These are phyloP conservation scores for Polypterus bichir DNA, from an alignment of 2,113 vertebrate genomes.

Conservation along the genomic window DNA sequence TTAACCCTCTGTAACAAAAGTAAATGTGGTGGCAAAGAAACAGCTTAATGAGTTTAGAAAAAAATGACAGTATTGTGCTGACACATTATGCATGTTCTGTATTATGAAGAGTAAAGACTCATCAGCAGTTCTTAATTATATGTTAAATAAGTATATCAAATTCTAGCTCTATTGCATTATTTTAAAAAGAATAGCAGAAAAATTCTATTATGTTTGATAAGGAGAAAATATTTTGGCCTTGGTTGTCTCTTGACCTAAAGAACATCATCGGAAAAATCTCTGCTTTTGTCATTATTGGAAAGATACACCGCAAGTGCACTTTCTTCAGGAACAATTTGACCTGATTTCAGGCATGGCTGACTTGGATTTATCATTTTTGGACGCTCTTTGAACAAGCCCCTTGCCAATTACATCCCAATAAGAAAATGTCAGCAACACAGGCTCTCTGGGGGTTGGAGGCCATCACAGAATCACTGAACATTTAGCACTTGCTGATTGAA, in stretches of 20 bases:
- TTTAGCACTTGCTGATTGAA: slow-evolving; percentile 39
- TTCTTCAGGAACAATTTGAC: slow-evolving; percentile 36
- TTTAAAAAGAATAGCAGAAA: too few species aligned
- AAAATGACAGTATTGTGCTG: too few species aligned
- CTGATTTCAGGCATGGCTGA: slow-evolving; percentile 29
- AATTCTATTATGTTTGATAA: too few species aligned
- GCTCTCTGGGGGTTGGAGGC: slow-evolving; percentile 28
- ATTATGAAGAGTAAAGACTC: too few species aligned
- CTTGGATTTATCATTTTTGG: neutral
- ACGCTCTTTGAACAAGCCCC: neutral
- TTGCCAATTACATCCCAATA: slow-evolving; percentile 4
- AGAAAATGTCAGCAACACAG: slow-evolving; percentile 18
- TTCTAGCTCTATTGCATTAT: too few species aligned
- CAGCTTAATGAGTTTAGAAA: too few species aligned
- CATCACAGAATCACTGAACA: slow-evolving; percentile 24
- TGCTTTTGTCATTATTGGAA: slow-evolving; percentile 13
- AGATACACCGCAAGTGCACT: slow-evolving; percentile 24
- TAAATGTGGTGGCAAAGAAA: too few species aligned
- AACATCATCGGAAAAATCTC: neutral
- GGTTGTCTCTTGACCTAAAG: neutral
- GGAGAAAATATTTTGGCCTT: too few species aligned
- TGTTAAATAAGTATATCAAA: too few species aligned
- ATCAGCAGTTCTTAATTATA: too few species aligned
- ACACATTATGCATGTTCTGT: too few species aligned
- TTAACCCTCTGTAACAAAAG: too few species aligned